A percentile compares a stretch with the other conserved stretches of the same genome.
phyloP scores from a whole-genome alignment of 2,888 invertebrate genomes.

The Drosophila koepferae region DNA sequence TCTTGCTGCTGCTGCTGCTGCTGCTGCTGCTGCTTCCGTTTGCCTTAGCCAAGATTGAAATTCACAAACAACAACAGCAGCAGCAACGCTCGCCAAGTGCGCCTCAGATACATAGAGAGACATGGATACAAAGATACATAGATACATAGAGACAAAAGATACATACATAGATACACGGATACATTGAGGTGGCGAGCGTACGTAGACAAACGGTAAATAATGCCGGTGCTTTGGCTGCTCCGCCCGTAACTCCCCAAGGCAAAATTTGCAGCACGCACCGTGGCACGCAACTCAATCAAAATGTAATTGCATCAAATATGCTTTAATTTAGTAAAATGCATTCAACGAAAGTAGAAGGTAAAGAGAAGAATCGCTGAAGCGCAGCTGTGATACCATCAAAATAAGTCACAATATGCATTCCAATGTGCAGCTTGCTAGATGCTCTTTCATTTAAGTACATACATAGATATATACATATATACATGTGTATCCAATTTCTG shows the following conservation, averaged over 20 bases:
- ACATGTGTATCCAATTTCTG: background rate
- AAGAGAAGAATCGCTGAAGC: background rate
- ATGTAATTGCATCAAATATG: slow-evolving; percentile 2
- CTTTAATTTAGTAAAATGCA: background rate
- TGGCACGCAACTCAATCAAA: slow-evolving; percentile 22
- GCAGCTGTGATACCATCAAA: background rate
- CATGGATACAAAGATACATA: slow-evolving; percentile 6
- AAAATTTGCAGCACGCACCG: slow-evolving; percentile 49
- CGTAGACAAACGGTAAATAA: slow-evolving; percentile 72
- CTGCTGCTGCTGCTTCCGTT: slow-evolving; percentile 59
- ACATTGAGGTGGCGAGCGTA: slow-evolving; percentile 26
- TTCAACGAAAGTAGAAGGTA: background rate
- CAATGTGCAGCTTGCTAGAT: background rate
- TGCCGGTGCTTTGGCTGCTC: slow-evolving; percentile 56
- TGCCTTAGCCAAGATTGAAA: slow-evolving; percentile 58
- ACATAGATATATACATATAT: background rate
- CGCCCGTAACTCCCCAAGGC: slow-evolving; percentile 47
- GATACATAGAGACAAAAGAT: slow-evolving; percentile 23
- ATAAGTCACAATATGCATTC: background rate
- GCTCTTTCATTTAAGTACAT: background rate
- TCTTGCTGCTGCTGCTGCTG: background rate
- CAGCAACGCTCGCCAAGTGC: slow-evolving; percentile 2
- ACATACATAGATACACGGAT: slow-evolving; percentile 27
- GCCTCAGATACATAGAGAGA: slow-evolving; percentile 15
- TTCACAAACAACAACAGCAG: slow-evolving; percentile 55